A percentile compares a stretch with the other conserved stretches of the same genome.
Evolutionary conservation across 1,140 invertebrate species (phyloP).

Genomic region (Chironomus tepperi): DNA sequence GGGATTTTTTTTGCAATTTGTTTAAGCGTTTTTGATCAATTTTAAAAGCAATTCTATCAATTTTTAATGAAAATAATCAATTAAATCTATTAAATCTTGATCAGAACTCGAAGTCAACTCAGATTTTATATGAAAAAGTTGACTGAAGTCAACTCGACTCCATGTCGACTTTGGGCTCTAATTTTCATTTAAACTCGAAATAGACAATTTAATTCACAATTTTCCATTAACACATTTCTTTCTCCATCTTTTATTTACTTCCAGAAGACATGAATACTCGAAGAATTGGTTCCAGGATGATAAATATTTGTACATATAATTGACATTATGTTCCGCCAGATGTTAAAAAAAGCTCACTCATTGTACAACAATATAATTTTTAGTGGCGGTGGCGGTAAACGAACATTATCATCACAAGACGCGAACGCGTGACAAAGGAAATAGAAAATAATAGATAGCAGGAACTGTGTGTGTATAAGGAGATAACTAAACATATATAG

Average conservation of each 20-base stretch:
- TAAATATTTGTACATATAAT: not conserved
- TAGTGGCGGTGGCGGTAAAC: not conserved
- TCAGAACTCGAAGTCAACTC: too few species aligned
- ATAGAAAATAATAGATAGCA: not conserved
- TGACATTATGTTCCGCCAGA: constrained; percentile 12
- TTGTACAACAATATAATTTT: not conserved
- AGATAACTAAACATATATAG: not conserved
- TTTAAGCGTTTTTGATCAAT: too few species aligned
- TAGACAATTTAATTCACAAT: too few species aligned
- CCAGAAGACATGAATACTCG: not conserved
- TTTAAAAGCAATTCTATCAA: too few species aligned
- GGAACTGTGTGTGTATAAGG: not conserved
- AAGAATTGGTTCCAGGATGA: not conserved
- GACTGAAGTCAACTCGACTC: too few species aligned
- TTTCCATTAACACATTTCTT: too few species aligned
- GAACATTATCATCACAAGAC: not conserved
- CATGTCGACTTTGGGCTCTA: too few species aligned
- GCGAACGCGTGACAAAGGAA: constrained; percentile 10
- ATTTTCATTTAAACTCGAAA: too few species aligned
- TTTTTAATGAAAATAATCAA: too few species aligned
- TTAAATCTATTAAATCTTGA: too few species aligned
- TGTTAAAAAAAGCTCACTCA: not conserved
- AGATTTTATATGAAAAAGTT: too few species aligned
- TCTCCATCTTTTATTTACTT: not conserved
- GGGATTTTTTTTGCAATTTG: too few species aligned